phyloP scores from a whole-genome alignment of 2,888 invertebrate species.

The Marasmarcha lunaedactyla region DNA sequence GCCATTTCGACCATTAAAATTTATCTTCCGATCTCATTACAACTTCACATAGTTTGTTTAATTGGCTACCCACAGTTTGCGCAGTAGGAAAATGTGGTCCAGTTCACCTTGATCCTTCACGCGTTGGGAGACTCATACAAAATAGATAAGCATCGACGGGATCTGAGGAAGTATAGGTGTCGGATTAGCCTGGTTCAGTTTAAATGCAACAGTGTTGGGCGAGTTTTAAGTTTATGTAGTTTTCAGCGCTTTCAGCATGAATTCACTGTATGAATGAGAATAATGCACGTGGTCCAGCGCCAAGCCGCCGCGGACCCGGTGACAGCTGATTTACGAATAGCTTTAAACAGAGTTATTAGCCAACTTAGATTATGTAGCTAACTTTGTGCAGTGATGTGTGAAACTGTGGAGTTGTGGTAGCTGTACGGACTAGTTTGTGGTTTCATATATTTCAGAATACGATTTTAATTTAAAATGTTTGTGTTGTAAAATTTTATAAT shows the following conservation, averaged over 20 bases:
- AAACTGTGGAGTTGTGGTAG: no score
- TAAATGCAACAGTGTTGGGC: slow-evolving; percentile 19
- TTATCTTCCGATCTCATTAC: slow-evolving; percentile 22
- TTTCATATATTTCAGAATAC: no score
- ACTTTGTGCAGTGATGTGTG: no score
- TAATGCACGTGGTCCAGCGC: not conserved
- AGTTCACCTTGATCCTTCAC: not conserved
- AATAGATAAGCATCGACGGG: not conserved
- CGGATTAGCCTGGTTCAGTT: slow-evolving; percentile 8
- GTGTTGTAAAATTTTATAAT: no score
- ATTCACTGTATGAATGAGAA: slow-evolving; percentile 1
- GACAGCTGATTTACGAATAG: no score
- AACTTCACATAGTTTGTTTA: slow-evolving; percentile 22
- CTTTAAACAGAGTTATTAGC: no score
- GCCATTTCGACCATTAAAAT: slow-evolving; percentile 17
- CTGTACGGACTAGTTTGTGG: no score
- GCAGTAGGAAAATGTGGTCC: slow-evolving; percentile 9
- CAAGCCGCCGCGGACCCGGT: no score
- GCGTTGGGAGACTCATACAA: not conserved
- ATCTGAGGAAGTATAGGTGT: slow-evolving; percentile 1
- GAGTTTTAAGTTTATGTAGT: slow-evolving; percentile 19
- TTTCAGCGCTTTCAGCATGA: slow-evolving; percentile 13
- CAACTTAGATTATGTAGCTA: no score
- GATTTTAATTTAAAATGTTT: no score
- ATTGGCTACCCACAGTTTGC: slow-evolving; percentile 17